Base-by-base conservation (phyloP, 1,140 invertebrate genomes). In the Carcinoscorpius rotundicauda region DNA sequence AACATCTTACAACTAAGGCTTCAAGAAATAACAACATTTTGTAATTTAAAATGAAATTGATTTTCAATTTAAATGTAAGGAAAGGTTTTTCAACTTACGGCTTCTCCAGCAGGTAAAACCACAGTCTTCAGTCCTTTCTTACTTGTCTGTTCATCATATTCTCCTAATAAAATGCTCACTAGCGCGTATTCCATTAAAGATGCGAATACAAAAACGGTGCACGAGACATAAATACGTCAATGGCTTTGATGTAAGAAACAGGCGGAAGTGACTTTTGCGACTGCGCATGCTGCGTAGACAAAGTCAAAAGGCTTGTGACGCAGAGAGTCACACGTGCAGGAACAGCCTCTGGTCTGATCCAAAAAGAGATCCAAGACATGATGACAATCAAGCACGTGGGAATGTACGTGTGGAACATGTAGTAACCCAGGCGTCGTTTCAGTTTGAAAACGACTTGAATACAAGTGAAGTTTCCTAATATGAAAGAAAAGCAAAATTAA, bases 111-210 rank as follows among this genome's bases (percentile, higher is more conserved):
- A n/a, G 53, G 6, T 6, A 55, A n/a, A 55, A 55, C n/a, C 6
- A n/a, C 53, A 55, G 6, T 55, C 53, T n/a, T 55, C 6, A n/a
- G 6, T n/a, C 53, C 53, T 55, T 55, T 55, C n/a, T 55, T 55
- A 55, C 6, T n/a, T n/a, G n/a, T 8, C 53, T 8, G 6, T 55
- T 55, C 53, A 8, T 55, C 53, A 6, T 8, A 8, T n/a, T 55
- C 53, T 8, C 53, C 53, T n/a, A 55, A 8, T n/a, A 55, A n/a
- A n/a, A 55, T 55, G 53, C n/a, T 55, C 6, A 55, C 53, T n/a
- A 55, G 89, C 72, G 90, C 93, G 75, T 93, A 93, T 75, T 93
- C 91, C 91, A 94, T 93, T 51, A 94, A 75, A 3, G 91, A 90
- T 85, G 93, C 87, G 74, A 93, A 93, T 72, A 94, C 90, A 77